A percentile compares a stretch with the other conserved stretches of the same genome.
Evolutionary conservation across 23 tunicate species (phyloP).

Genomic region (Clavelina lepadiformis): DNA sequence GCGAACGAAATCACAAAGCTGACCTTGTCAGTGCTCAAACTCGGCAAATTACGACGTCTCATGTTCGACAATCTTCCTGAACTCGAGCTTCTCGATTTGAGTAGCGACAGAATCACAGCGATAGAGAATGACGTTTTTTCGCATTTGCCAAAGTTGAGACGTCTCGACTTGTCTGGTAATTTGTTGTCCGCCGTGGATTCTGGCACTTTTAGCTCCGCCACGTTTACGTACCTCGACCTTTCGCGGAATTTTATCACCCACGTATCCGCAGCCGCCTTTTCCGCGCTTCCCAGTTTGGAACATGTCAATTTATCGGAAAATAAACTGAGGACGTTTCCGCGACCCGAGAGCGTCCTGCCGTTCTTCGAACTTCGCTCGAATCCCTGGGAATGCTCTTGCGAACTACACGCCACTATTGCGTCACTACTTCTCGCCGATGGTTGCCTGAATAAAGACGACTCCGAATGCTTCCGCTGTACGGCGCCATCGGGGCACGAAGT

Average conservation of each 20-base stretch:
- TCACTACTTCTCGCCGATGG: too few species aligned
- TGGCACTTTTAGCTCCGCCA: too few species aligned
- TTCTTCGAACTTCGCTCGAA: too few species aligned
- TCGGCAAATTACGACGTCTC: not conserved
- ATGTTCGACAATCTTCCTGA: not conserved
- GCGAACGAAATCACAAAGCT: not conserved
- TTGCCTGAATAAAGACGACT: too few species aligned
- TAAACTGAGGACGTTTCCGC: not conserved
- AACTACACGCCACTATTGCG: too few species aligned
- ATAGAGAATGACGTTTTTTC: not conserved
- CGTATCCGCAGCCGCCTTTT: not conserved
- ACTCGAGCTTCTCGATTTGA: not conserved
- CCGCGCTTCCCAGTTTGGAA: not conserved
- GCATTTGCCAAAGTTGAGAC: not conserved
- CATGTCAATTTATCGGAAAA: not conserved
- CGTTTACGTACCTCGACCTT: not conserved
- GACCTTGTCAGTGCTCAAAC: not conserved
- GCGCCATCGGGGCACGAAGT: too few species aligned
- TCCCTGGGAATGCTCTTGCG: too few species aligned
- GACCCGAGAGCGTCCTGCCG: too few species aligned
- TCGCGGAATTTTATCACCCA: conserved; percentile 2
- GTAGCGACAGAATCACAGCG: not conserved
- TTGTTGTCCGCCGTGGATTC: too few species aligned
- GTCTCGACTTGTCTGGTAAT: not conserved
- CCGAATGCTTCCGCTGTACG: too few species aligned